Conservation (phyloP, 2,113 vertebrate species). For the Stigmatopora nigra region DNA sequence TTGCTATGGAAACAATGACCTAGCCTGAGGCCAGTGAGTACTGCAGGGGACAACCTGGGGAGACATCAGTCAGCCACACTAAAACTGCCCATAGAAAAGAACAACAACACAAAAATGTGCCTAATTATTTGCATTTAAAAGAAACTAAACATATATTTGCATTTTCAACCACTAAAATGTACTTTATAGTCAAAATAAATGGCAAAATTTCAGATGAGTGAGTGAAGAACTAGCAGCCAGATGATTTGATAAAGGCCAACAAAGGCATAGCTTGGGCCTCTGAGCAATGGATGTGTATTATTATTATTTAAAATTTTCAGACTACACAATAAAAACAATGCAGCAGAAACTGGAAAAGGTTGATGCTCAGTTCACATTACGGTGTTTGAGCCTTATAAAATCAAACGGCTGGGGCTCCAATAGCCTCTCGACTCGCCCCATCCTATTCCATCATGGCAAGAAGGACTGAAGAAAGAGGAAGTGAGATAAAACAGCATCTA, state of each 20-base stretch:
- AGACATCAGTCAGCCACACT: constrained; percentile 35
- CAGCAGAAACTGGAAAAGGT: neutral
- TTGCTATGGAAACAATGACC: constrained; percentile 56
- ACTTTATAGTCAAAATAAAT: neutral
- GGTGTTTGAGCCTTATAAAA: constrained; percentile 10
- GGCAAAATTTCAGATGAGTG: neutral
- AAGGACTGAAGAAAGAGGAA: constrained; percentile 2
- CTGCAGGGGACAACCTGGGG: constrained; percentile 38
- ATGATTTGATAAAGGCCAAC: neutral
- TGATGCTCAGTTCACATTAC: neutral
- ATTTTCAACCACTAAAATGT: neutral
- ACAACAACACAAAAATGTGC: constrained; percentile 10
- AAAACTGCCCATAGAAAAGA: constrained; percentile 15
- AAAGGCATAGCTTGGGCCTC: neutral
- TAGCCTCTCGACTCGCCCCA: constrained; percentile 10
- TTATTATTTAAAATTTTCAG: neutral
- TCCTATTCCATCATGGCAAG: constrained; percentile 11
- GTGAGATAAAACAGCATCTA: constrained; percentile 25
- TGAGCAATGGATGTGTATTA: neutral
- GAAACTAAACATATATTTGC: neutral
- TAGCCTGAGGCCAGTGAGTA: constrained; percentile 36
- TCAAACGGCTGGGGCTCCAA: constrained; percentile 7
- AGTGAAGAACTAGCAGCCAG: neutral
- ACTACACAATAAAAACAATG: neutral
- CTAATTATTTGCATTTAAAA: constrained; percentile 24